Evolutionary conservation across 2,888 invertebrate genomes (phyloP).

Genomic region (Meandrusa payeni): DNA sequence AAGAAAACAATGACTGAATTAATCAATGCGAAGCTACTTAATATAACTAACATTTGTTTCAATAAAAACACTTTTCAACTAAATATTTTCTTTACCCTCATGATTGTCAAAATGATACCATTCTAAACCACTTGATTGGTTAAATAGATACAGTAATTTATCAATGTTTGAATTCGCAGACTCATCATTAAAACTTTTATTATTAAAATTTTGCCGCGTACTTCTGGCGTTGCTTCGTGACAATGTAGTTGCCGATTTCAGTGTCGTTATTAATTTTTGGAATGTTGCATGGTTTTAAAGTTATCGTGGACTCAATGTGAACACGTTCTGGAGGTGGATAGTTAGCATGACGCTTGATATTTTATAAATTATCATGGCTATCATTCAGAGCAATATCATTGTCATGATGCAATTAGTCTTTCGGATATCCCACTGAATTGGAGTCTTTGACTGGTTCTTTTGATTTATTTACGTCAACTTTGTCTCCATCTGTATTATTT

Average conservation of each 20-base stretch:
- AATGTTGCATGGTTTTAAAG: slow-evolving; percentile 73
- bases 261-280: slow-evolving; percentile 64
- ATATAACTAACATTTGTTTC: too few relatives aligned
- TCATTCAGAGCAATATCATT: slow-evolving; percentile 74
- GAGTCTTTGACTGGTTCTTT: slow-evolving; percentile 17
- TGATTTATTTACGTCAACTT: slow-evolving; percentile 4
- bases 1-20: too few relatives aligned
- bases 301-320: slow-evolving; percentile 43
- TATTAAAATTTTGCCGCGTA: slow-evolving; percentile 38
- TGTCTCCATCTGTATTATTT: slow-evolving; percentile 11
- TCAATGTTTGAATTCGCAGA: slow-evolving; percentile 24
- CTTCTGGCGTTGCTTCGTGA: slow-evolving; percentile 76
- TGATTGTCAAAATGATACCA: too few relatives aligned
- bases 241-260: slow-evolving; percentile 77
- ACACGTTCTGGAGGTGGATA: slow-evolving; percentile 43
- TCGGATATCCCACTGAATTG: slow-evolving; percentile 58
- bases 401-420: slow-evolving; percentile 74
- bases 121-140: too few relatives aligned
- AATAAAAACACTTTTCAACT: too few relatives aligned
- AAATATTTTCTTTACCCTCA: too few relatives aligned
- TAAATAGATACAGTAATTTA: too few relatives aligned
- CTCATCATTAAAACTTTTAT: slow-evolving; percentile 39
- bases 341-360: slow-evolving; percentile 67
- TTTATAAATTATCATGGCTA: slow-evolving; percentile 73
- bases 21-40: too few relatives aligned